phyloP scores from a whole-genome alignment of 2,113 vertebrate species.

The Erythrocebus patas region DNA sequence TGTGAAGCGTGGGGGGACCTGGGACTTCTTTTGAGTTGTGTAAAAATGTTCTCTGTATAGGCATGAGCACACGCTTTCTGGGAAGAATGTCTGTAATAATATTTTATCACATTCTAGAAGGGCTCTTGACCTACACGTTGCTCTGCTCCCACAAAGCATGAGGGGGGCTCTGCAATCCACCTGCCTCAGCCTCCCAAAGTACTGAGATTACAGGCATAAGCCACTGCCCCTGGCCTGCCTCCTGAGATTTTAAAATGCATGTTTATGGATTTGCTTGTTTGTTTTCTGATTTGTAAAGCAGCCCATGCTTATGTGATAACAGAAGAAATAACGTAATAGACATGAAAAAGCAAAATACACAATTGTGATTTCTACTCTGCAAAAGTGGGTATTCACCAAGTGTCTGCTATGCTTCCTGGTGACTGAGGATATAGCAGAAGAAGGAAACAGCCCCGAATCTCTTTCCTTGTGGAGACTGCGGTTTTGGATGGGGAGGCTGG shows the following conservation, averaged over 20 bases:
- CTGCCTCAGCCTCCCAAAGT: too few species aligned
- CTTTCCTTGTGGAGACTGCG: fast-evolving
- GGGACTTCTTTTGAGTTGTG: neutral
- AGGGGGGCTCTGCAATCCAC: fast-evolving
- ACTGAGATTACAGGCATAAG: too few species aligned
- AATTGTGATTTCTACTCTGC: neutral
- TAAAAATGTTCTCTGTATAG: neutral
- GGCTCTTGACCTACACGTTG: fast-evolving
- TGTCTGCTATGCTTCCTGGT: fast-evolving
- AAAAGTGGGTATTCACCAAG: neutral
- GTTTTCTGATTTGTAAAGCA: neutral
- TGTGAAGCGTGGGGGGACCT: neutral
- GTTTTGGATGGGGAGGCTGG: neutral
- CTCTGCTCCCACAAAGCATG: too few species aligned
- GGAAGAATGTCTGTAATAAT: neutral
- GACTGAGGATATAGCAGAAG: neutral
- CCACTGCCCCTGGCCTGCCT: too few species aligned
- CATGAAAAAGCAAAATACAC: neutral
- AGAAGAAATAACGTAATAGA: neutral
- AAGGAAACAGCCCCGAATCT: neutral
- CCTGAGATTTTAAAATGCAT: neutral
- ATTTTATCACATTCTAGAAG: neutral
- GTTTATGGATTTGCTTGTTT: neutral
- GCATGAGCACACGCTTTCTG: neutral
- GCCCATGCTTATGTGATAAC: neutral